These are phyloP conservation scores for Heterotis niloticus DNA, from an alignment of 2,113 vertebrate species.

Conservation along the genomic window DNA sequence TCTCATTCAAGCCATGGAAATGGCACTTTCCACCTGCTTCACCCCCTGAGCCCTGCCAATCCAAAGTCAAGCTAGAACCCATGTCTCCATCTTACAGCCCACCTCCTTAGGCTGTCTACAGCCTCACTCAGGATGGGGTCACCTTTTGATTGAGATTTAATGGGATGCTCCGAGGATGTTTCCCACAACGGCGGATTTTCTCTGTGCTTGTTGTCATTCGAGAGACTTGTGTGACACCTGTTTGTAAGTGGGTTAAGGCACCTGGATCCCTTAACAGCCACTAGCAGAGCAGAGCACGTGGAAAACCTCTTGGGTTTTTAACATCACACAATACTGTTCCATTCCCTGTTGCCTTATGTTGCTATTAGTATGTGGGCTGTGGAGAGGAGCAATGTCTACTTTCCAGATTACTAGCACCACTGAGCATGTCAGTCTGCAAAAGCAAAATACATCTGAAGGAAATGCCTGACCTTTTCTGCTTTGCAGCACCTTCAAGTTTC, in stretches of 20 bases:
- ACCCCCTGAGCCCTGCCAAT: not conserved
- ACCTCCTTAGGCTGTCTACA: too few relatives aligned
- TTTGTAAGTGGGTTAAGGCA: not conserved
- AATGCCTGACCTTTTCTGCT: conserved; percentile 1
- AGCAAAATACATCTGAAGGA: not conserved
- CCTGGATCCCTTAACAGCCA: not conserved
- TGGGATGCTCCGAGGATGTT: not conserved
- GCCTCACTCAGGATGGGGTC: too few relatives aligned
- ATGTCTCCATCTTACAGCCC: too few relatives aligned
- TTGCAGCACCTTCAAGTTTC: not conserved
- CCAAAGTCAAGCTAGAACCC: not conserved
- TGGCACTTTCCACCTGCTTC: not conserved
- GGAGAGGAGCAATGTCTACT: too few relatives aligned
- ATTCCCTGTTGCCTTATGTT: not conserved
- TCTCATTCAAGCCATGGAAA: not conserved
- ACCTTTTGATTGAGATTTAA: not conserved
- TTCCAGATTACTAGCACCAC: not conserved
- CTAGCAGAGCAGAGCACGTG: not conserved
- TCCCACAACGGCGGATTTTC: not conserved
- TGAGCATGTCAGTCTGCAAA: not conserved
- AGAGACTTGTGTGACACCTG: not conserved
- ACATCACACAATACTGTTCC: not conserved
- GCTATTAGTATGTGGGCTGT: not conserved
- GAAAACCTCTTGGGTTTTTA: not conserved
- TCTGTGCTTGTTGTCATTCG: not conserved